These are phyloP conservation scores for Chionodraco myersi DNA, from an alignment of 2,113 vertebrate species.

Conservation along the genomic window DNA sequence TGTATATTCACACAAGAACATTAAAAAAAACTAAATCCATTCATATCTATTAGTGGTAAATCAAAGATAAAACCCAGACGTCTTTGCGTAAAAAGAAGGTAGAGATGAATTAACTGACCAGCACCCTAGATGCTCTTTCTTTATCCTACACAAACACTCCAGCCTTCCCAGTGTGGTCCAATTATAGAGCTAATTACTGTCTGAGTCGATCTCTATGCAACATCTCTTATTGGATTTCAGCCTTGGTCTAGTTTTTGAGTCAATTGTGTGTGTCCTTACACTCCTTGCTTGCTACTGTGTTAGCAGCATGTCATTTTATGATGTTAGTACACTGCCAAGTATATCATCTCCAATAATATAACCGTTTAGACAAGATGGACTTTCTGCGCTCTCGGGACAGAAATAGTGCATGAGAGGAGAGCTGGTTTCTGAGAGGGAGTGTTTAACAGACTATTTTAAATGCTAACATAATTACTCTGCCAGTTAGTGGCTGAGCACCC, in stretches of 20 bases:
- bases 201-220: conserved; percentile 32
- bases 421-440: neutral
- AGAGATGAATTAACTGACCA: neutral
- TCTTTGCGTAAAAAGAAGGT: neutral
- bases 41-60: neutral
- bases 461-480: conserved; percentile 18
- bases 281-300: conserved; percentile 10
- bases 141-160: neutral
- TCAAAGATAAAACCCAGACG: too few relatives aligned
- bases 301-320: conserved; percentile 27
- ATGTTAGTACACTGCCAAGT: conserved; percentile 10
- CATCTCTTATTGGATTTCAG: conserved; percentile 58
- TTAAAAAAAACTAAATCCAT: neutral
- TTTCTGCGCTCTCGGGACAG: neutral
- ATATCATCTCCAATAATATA: conserved; percentile 22
- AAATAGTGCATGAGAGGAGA: neutral
- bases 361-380: conserved; percentile 4
- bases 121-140: conserved; percentile 4
- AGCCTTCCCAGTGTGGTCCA: conserved; percentile 8
- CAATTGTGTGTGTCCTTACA: conserved; percentile 14
- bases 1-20: conserved; percentile 1
- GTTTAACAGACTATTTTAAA: conserved; percentile 28
- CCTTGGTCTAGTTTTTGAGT: conserved; percentile 21
- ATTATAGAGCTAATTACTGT: conserved; percentile 49
- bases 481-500: conserved; percentile 14